Conservation (phyloP, 2,888 invertebrate species). For the Philopedon plagiatum region DNA sequence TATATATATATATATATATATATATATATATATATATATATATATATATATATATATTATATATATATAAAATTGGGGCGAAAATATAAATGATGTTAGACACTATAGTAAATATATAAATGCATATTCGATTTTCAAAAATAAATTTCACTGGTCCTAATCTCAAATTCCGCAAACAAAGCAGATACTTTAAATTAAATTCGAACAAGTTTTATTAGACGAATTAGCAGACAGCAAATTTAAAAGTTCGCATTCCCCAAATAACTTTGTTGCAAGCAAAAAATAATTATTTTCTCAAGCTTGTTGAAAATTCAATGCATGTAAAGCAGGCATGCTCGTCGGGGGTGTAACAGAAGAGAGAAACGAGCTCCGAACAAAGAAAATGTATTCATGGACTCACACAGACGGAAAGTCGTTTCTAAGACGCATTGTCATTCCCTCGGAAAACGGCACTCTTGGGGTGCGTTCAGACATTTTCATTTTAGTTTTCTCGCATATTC, state of each 20-base stretch:
- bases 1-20: too few species aligned
- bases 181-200: not conserved
- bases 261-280: slow-evolving; percentile 5
- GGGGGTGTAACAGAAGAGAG: slow-evolving; percentile 54
- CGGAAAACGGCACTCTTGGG: slow-evolving; percentile 65
- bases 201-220: not conserved
- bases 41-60: too few species aligned
- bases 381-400: slow-evolving; percentile 65
- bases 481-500: slow-evolving; percentile 63
- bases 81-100: too few species aligned
- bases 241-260: not conserved
- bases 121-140: too few species aligned
- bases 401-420: slow-evolving; percentile 65
- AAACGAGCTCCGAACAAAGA: slow-evolving; percentile 63
- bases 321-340: slow-evolving; percentile 63
- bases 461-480: slow-evolving; percentile 68
- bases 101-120: too few species aligned
- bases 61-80: too few species aligned
- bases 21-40: too few species aligned
- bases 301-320: slow-evolving; percentile 68
- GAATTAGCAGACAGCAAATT: slow-evolving; percentile 1
- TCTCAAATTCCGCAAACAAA: too few species aligned
- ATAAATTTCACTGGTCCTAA: too few species aligned
- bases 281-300: slow-evolving; percentile 44
- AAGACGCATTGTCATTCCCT: slow-evolving; percentile 70